Base-by-base conservation (phyloP, 2,113 vertebrate genomes). In the Baryphthengus martii region DNA sequence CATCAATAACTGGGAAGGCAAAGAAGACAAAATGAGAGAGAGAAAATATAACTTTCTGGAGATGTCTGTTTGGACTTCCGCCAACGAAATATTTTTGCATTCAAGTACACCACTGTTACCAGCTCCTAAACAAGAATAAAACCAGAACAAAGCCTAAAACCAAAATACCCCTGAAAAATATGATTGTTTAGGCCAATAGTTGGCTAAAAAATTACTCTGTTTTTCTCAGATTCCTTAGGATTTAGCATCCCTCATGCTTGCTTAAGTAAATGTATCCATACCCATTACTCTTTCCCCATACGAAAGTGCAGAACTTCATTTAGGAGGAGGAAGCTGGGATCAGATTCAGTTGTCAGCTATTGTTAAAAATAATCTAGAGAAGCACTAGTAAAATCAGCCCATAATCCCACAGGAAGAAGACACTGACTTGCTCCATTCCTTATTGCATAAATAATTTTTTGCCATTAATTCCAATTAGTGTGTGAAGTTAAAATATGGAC, bases 1-100 rank as follows among this genome's bases (percentile, higher is more conserved):
- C 90, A 96, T 96, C 88, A 94, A 97, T 96, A 97, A 97, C 80
- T 84, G 35, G 24, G 55, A 75, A 89, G 92, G 85, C 65, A 95
- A 85, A 55, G 80, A 77, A 76, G 70, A 85, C 81, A 97, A 93
- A 94, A 88, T 63, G 79, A 94, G 87, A 87, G 53, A 86, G 50
- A 77, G 78, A 91, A 95, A 96, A 92, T 76, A 91, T 18, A 87
- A 66, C 94, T 95, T 91, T 93, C 72, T 58, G 85, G 72, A 58
- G 33, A 90, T 91, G 89, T 58, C 63, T 33, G 63, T 73, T 95
- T 97, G 93, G 87, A 75, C 29, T 86, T 75, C 74, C 90, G 91
- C 88, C 93, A 95, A 88, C 63, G 74, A 95, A 93, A 89, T 92
- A 59, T 76, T 93, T 96, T 90, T 90, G 29, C 26, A 71, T 93